phyloP scores from a whole-genome alignment of 2,888 invertebrate species.

The Odontothrips loti region DNA sequence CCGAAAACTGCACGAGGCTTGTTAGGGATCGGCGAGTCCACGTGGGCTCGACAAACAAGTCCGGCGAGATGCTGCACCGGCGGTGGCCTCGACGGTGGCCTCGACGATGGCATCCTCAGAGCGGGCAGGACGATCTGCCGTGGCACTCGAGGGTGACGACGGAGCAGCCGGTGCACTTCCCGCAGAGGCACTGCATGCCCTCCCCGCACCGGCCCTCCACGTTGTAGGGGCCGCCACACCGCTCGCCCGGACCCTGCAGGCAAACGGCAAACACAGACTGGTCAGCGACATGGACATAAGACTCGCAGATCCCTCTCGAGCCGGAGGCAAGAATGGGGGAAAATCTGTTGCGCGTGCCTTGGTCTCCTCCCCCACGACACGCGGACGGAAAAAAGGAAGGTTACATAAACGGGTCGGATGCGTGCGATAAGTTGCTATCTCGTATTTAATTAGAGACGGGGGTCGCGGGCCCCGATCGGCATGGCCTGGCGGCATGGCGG shows the following conservation, averaged over 20 bases:
- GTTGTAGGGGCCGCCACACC: conserved; percentile 46
- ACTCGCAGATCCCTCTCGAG: too few relatives aligned
- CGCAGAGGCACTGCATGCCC: conserved; percentile 46
- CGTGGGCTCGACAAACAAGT: not conserved
- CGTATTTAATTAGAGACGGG: too few relatives aligned
- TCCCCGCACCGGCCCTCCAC: conserved; percentile 46
- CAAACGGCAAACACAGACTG: not conserved
- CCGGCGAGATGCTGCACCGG: not conserved
- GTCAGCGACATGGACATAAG: not conserved
- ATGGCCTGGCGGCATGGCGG: too few relatives aligned
- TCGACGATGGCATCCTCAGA: too few relatives aligned
- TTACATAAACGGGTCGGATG: too few relatives aligned
- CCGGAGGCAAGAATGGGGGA: not conserved
- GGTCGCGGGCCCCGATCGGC: too few relatives aligned
- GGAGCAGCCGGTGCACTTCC: conserved; percentile 48
- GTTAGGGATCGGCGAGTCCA: not conserved
- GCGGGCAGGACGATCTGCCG: conserved; percentile 40
- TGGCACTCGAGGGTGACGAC: conserved; percentile 34
- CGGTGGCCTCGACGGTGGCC: too few relatives aligned
- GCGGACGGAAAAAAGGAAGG: too few relatives aligned
- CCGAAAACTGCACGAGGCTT: not conserved
- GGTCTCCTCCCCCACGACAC: not conserved
- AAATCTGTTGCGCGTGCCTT: not conserved
- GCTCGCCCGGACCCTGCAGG: conserved; percentile 48
- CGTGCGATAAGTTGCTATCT: too few relatives aligned